Conservation (phyloP, 2,888 invertebrate genomes). For the Autographa pulchrina region DNA sequence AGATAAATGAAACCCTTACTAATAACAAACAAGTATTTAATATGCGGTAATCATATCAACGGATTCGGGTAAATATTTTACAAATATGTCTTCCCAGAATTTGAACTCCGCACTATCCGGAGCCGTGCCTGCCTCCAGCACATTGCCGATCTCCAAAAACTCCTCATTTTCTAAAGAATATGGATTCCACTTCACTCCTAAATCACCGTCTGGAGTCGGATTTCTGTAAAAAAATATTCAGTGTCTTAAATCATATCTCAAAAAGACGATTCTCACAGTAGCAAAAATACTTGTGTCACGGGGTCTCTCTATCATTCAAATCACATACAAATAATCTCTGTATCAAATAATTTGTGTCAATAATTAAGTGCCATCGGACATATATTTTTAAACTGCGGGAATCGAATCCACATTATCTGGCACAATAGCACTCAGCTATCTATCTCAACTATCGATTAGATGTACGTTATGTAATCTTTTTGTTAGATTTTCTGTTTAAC, state of each 20-base stretch:
- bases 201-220: slow-evolving; percentile 56
- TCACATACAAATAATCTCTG: too few species aligned
- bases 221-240: slow-evolving; percentile 44
- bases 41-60: not conserved
- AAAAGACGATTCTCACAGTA: too few species aligned
- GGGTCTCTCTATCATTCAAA: not conserved
- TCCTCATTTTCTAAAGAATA: slow-evolving; percentile 43
- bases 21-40: too few species aligned
- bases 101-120: slow-evolving; percentile 38
- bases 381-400: too few species aligned
- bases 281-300: too few species aligned
- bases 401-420: too few species aligned
- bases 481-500: not conserved
- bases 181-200: slow-evolving; percentile 53
- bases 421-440: too few species aligned
- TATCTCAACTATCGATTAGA: too few species aligned
- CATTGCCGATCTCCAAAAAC: slow-evolving; percentile 48
- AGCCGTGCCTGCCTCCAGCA: slow-evolving; percentile 20
- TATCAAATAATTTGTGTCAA: too few species aligned
- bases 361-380: too few species aligned
- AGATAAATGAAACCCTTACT: too few species aligned
- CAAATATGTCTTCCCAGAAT: slow-evolving; percentile 48
- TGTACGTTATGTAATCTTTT: too few species aligned
- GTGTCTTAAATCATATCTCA: not conserved
- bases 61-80: slow-evolving; percentile 37